Evolutionary conservation across 2,797 vertebrate genomes (phyloP), one percentile per base, ranked within the genome.

Genomic region (Streptopelia turtur): DNA sequence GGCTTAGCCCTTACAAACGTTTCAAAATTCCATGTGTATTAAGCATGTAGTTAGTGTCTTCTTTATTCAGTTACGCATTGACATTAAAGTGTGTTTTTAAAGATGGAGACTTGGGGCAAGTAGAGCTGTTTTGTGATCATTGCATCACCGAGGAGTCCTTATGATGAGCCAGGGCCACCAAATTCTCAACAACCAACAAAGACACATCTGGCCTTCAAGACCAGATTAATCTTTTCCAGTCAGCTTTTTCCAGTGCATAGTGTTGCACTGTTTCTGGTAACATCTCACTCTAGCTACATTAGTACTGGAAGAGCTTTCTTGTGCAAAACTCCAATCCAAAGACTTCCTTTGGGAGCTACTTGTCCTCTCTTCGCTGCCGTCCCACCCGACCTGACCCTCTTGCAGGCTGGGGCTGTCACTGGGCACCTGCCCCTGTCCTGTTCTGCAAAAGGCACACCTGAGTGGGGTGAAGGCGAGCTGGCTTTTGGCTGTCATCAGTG

Each of bases 51-150:
- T 70, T 87, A 83, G 24, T 43, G 47, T 89, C 57, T 66, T 91
- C 82, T 92, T 89, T 82, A 87, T 76, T 94, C 74, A 55, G 4
- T 47, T 86, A 71, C n/a, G 28, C 50, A 69, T 22, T 90, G 65
- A 61, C 37, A 72, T 52, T 61, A 78, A 91, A 88, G 24, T 59
- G 41, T 88, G 50, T 4, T 81, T 93, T 81, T 69, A 83, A 61
- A 84, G 57, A 78, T 3, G 11, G 28, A 85, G 28, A 56, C 59
- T 65, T 27, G 15, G 57, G 69, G 57, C 45, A 78, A 93, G n/a
- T 16, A 79, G 69, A 78, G 61, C 23, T 83, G 16, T 57, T 93
- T 71, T 68, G 28, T 66, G 41, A 71, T 61, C 65, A 64, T 8
- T 83, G 63, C 47, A 70, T 43, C 71, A 37, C 23, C 3, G 8